phyloP scores from a whole-genome alignment of 2,888 invertebrate genomes.

The Penaeus monodon region DNA sequence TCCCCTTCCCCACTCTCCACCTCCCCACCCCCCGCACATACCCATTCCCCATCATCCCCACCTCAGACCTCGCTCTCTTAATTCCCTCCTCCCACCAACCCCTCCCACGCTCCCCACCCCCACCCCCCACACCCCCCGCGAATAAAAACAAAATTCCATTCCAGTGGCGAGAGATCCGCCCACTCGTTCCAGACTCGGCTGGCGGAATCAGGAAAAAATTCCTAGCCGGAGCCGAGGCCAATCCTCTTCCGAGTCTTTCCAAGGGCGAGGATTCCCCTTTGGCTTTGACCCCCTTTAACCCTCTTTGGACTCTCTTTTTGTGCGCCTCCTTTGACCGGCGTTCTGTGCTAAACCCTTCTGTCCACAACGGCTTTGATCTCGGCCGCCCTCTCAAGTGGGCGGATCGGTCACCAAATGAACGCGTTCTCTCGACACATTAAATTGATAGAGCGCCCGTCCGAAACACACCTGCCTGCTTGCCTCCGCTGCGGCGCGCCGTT shows the following conservation, averaged over 20 bases:
- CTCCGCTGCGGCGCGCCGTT: background rate
- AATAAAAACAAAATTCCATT: constrained; percentile 15
- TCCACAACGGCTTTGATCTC: constrained; percentile 53
- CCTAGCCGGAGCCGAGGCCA: constrained; percentile 36
- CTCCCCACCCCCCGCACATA: too few relatives aligned
- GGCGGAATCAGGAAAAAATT: constrained; percentile 54
- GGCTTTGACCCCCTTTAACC: constrained; percentile 25
- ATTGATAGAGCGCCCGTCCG: constrained; percentile 47
- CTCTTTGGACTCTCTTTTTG: constrained; percentile 1
- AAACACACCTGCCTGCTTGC: constrained; percentile 11
- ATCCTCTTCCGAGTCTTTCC: constrained; percentile 47
- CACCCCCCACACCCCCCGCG: too few relatives aligned
- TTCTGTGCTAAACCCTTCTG: constrained; percentile 56
- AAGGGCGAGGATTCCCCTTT: constrained; percentile 23
- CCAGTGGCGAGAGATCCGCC: constrained; percentile 16
- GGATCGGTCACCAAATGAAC: constrained; percentile 55
- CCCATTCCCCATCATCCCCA: too few relatives aligned
- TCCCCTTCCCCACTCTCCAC: too few relatives aligned
- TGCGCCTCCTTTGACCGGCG: constrained; percentile 52
- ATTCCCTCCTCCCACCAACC: too few relatives aligned
- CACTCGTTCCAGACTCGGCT: constrained; percentile 21
- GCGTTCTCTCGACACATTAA: constrained; percentile 54
- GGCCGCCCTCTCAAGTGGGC: constrained; percentile 29
- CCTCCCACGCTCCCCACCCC: too few relatives aligned
- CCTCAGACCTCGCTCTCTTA: too few relatives aligned